These are phyloP conservation scores for Mesembrinibis cayennensis DNA, from an alignment of 2,113 vertebrate genomes.

Conservation along the genomic window DNA sequence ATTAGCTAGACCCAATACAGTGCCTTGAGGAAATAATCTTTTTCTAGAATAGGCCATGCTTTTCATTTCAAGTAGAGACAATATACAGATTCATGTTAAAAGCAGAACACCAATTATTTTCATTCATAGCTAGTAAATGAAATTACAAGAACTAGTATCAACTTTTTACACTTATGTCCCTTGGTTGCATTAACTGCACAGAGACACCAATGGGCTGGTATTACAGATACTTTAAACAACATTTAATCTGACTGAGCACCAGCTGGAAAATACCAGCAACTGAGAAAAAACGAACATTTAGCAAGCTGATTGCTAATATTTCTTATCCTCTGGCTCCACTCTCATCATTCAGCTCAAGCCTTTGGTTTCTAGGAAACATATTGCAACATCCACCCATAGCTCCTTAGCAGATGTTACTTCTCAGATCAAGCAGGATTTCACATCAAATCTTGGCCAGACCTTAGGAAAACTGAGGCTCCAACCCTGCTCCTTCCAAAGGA, in stretches of 20 bases:
- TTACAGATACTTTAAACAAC: neutral
- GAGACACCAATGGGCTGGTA: neutral
- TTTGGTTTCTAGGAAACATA: slow-evolving; percentile 44
- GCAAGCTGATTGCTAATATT: neutral
- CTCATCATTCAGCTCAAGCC: neutral
- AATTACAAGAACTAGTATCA: neutral
- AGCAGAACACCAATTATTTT: neutral
- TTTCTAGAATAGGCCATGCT: neutral
- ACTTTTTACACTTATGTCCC: neutral
- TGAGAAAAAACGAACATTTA: neutral
- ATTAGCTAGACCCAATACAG: rapidly evolving
- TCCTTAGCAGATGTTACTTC: slow-evolving; percentile 20
- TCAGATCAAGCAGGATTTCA: neutral
- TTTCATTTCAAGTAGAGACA: neutral
- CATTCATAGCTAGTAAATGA: neutral
- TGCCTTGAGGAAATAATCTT: neutral
- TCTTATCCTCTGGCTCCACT: neutral
- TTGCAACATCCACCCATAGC: neutral
- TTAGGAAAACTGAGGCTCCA: neutral
- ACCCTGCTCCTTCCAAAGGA: neutral
- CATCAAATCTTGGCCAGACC: neutral
- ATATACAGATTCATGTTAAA: neutral
- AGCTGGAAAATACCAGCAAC: neutral
- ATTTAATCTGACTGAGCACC: neutral
- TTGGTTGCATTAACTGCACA: neutral